A percentile compares a stretch with the other conserved stretches of the same genome.
Conservation (phyloP, 2,888 invertebrate genomes). For the Erebia palarica region DNA sequence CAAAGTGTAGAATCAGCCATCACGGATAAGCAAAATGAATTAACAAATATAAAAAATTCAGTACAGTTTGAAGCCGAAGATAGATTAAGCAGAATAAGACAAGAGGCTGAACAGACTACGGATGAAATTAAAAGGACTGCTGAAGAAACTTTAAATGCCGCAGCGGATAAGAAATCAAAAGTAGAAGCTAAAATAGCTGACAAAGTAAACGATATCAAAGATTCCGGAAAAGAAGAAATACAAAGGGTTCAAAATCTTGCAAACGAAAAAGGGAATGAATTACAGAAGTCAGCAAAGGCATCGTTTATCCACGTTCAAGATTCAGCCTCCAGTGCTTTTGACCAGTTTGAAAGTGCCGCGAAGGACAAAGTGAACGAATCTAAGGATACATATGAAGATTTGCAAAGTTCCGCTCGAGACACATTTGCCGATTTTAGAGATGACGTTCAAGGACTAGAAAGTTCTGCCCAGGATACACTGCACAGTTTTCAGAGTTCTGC, state of each 20-base stretch:
- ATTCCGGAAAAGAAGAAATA: conserved; percentile 54
- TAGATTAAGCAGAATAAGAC: conserved; percentile 70
- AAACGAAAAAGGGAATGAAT: conserved; percentile 50
- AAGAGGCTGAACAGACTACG: conserved; percentile 71
- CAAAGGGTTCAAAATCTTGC: conserved; percentile 55
- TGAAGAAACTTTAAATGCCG: conserved; percentile 66
- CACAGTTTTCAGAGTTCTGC: conserved; percentile 78
- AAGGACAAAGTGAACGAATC: conserved; percentile 71
- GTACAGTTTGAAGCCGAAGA: conserved; percentile 52
- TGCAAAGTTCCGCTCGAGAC: conserved; percentile 72
- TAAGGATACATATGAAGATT: conserved; percentile 69
- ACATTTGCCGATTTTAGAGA: conserved; percentile 71
- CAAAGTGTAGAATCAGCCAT: conserved; percentile 41
- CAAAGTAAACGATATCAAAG: conserved; percentile 52
- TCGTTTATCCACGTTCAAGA: conserved; percentile 70
- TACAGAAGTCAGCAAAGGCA: conserved; percentile 64
- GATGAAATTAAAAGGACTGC: conserved; percentile 74
- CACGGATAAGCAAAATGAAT: conserved; percentile 43
- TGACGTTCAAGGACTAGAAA: conserved; percentile 68
- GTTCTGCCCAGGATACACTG: conserved; percentile 71
- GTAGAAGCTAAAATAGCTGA: conserved; percentile 55
- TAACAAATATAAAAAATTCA: conserved; percentile 44
- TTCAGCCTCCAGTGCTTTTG: conserved; percentile 75
- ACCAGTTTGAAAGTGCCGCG: conserved; percentile 73
- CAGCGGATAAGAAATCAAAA: conserved; percentile 61